These are phyloP conservation scores for Hemiscyllium ocellatum DNA, from an alignment of 2,113 vertebrate genomes.

Conservation along the genomic window DNA sequence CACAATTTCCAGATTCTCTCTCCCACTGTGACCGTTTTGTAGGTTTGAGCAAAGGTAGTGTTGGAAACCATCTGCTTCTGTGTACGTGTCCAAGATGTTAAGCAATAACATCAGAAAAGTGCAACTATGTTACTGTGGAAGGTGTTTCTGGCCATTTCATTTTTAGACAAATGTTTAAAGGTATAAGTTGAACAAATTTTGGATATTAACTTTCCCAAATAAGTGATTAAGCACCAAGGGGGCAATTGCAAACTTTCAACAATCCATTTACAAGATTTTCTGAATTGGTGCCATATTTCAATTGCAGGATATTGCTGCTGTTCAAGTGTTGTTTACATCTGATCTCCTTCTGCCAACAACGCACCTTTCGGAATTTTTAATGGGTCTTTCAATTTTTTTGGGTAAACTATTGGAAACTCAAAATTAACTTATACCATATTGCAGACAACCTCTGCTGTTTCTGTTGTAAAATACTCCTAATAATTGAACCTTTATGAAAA, in stretches of 20 bases:
- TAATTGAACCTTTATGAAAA: not conserved
- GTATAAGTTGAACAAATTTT: not conserved
- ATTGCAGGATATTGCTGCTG: not conserved
- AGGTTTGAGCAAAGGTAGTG: not conserved
- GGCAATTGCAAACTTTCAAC: not conserved
- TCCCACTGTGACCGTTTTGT: not conserved
- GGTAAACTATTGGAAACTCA: not conserved
- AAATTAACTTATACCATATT: not conserved
- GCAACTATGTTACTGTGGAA: not conserved
- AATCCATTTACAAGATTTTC: not conserved
- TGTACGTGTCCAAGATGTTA: not conserved
- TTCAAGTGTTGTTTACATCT: not conserved
- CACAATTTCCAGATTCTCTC: not conserved
- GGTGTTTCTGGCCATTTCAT: not conserved
- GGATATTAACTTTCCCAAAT: not conserved
- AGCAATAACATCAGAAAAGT: not conserved
- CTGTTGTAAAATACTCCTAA: not conserved
- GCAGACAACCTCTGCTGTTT: not conserved
- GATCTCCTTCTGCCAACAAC: not conserved
- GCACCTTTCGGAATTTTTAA: not conserved
- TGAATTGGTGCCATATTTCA: slow-evolving; percentile 4
- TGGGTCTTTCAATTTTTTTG: not conserved
- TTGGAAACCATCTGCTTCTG: slow-evolving; percentile 12
- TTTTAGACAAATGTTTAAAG: not conserved
- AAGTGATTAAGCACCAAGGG: not conserved